Conservation (phyloP, 2,888 invertebrate genomes). For the Physocephala rufipes region DNA sequence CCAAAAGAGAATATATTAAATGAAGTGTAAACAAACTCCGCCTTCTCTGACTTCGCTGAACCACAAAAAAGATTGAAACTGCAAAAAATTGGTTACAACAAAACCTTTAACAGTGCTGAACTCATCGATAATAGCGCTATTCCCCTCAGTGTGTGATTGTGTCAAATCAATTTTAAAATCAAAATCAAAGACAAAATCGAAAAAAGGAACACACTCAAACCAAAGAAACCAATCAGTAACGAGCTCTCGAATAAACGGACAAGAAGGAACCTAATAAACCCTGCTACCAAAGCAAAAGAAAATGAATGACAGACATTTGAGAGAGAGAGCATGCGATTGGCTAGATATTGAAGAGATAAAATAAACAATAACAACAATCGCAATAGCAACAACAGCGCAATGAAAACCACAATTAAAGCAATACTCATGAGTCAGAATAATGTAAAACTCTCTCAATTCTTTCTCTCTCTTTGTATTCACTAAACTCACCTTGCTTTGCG, state of each 20-base stretch:
- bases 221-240: conserved; percentile 11
- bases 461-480: no score
- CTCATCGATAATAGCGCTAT: conserved; percentile 6
- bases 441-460: neutral
- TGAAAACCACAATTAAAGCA: neutral
- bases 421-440: neutral
- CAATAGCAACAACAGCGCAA: conserved; percentile 16
- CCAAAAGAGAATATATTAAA: neutral
- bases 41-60: neutral
- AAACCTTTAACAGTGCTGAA: neutral
- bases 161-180: no score
- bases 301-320: conserved; percentile 14
- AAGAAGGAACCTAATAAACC: neutral
- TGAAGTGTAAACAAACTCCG: conserved; percentile 1
- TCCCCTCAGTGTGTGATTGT: neutral
- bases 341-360: conserved; percentile 28
- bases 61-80: neutral
- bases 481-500: neutral
- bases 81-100: neutral
- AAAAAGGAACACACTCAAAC: neutral
- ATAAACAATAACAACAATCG: conserved; percentile 28
- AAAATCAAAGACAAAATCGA: neutral
- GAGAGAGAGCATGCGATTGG: conserved; percentile 31
- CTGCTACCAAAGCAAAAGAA: conserved; percentile 21
- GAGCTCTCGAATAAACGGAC: neutral